Conservation (phyloP, 2,797 vertebrate species). For the Fratercula arctica region DNA sequence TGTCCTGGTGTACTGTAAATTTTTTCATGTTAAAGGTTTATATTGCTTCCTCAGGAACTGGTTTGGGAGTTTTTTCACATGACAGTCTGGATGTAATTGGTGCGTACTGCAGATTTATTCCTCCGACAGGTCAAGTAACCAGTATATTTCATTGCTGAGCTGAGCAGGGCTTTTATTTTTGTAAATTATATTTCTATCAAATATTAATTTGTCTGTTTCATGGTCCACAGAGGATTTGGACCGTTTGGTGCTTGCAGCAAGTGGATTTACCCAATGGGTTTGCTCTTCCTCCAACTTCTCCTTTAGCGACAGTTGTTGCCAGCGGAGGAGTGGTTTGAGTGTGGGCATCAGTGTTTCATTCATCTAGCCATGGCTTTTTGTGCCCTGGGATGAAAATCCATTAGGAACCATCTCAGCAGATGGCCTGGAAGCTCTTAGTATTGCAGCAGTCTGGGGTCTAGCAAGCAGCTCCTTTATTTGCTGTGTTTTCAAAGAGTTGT, state of each 20-base stretch:
- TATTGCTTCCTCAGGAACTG: conserved; percentile 34
- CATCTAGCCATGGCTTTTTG: not conserved
- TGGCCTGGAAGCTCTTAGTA: not conserved
- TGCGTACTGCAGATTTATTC: conserved; percentile 67
- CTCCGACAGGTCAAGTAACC: conserved; percentile 52
- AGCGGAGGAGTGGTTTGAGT: not conserved
- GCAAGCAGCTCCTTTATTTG: not conserved
- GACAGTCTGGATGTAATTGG: conserved; percentile 24
- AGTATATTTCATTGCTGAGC: conserved; percentile 60
- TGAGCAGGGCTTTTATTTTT: conserved; percentile 53
- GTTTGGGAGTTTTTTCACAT: conserved; percentile 11
- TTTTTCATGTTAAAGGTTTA: conserved; percentile 31
- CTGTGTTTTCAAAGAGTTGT: not conserved
- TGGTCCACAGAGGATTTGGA: conserved; percentile 36
- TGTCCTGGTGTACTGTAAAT: not conserved
- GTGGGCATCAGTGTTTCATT: not conserved
- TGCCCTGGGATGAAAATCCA: not conserved
- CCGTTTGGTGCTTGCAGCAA: not conserved
- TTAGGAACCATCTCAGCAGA: not conserved
- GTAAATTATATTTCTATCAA: conserved; percentile 68
- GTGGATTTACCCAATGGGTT: not conserved
- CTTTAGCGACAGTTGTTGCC: not conserved
- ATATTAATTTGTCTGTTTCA: conserved; percentile 68
- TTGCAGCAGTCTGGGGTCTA: not conserved
- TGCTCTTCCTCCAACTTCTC: conserved; percentile 1